Percentiles rank a stretch among this genome's conserved stretches.
Conservation (phyloP, 2,797 vertebrate species). For the Peromyscus attwateri region DNA sequence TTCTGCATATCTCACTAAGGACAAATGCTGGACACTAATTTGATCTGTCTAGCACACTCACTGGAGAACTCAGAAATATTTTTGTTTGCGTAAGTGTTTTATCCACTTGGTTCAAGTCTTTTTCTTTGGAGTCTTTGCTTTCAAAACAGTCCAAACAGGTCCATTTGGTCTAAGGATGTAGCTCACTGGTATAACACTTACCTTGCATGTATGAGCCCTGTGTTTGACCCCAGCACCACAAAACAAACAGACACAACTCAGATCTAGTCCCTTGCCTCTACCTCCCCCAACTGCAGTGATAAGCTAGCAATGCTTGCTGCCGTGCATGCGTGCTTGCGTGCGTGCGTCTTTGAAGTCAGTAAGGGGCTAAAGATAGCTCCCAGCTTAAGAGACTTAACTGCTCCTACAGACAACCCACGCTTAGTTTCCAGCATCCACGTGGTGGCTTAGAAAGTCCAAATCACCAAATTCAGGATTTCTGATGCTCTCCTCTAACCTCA, state of each 20-base stretch:
- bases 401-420: not conserved
- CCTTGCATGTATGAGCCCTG: not conserved
- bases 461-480: not conserved
- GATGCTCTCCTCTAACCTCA: not conserved
- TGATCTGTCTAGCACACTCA: not conserved
- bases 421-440: not conserved
- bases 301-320: not conserved
- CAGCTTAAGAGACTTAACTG: not conserved
- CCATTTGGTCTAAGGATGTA: not conserved
- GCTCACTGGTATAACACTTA: not conserved
- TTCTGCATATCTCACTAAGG: not conserved
- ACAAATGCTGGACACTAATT: not conserved
- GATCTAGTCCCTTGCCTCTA: not conserved
- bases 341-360: not conserved
- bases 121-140: slow-evolving; percentile 63
- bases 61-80: slow-evolving; percentile 7
- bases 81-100: not conserved
- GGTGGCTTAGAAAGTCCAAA: not conserved
- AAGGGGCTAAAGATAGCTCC: not conserved
- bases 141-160: not conserved
- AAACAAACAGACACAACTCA: not conserved
- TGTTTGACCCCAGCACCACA: not conserved
- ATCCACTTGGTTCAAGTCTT: slow-evolving; percentile 31
- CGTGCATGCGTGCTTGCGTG: not conserved
- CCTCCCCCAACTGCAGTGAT: not conserved